phyloP scores from a whole-genome alignment of 2,888 invertebrate species.

The Dusona sp. region DNA sequence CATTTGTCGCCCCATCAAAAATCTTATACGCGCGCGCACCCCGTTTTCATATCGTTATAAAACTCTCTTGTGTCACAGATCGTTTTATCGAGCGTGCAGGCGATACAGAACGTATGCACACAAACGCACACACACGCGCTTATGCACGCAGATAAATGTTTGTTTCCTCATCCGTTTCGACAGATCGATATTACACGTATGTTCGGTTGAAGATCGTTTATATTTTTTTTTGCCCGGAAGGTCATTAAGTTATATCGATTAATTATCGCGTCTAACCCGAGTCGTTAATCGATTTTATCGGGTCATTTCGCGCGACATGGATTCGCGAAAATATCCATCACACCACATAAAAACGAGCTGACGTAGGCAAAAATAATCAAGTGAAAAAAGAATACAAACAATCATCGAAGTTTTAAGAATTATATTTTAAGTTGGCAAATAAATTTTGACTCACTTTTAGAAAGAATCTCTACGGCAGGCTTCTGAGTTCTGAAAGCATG shows the following conservation, averaged over 20 bases:
- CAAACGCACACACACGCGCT: not conserved
- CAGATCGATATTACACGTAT: conserved; percentile 38
- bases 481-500: too few relatives aligned
- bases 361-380: not conserved
- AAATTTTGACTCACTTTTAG: too few relatives aligned
- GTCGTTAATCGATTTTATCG: conserved; percentile 54
- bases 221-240: conserved; percentile 9
- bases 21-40: conserved; percentile 49
- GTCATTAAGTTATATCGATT: conserved; percentile 50
- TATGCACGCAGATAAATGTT: not conserved
- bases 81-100: conserved; percentile 53
- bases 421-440: too few relatives aligned
- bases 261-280: conserved; percentile 37
- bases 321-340: conserved; percentile 50
- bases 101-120: conserved; percentile 25
- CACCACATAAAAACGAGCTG: conserved; percentile 41
- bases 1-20: conserved; percentile 60
- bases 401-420: not conserved
- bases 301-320: conserved; percentile 30
- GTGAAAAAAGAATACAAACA: not conserved
- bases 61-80: conserved; percentile 51
- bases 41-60: conserved; percentile 55
- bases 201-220: not conserved
- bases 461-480: too few relatives aligned
- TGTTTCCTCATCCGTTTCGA: conserved; percentile 35